Conservation (phyloP, 1,140 invertebrate species). For the Atopsyche davidsoni region DNA sequence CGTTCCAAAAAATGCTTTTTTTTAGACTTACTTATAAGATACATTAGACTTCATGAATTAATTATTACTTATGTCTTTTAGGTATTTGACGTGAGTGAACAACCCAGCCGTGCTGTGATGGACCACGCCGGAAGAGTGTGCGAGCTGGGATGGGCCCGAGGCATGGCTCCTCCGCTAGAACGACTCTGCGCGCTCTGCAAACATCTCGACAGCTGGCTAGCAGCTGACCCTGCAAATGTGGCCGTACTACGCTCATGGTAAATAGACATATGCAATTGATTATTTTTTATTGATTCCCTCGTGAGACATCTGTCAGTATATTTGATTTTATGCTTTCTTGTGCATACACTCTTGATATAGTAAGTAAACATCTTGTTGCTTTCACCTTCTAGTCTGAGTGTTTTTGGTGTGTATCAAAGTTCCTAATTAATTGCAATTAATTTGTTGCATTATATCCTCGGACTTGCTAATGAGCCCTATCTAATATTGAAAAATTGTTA, state of each 20-base stretch:
- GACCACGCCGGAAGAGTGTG: constrained; percentile 46
- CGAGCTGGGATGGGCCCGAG: constrained; percentile 80
- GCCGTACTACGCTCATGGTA: constrained; percentile 85
- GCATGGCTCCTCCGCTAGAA: constrained; percentile 83
- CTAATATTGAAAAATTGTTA: too few relatives aligned
- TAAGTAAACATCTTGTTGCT: too few relatives aligned
- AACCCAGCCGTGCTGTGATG: constrained; percentile 40
- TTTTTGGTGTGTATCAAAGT: too few relatives aligned
- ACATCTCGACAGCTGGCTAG: constrained; percentile 86
- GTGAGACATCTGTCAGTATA: too few relatives aligned
- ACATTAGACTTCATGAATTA: constrained; percentile 5
- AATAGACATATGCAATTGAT: constrained; percentile 21
- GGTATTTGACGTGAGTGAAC: constrained; percentile 80
- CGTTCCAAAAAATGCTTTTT: background rate
- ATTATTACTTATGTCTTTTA: constrained; percentile 43
- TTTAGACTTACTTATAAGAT: background rate
- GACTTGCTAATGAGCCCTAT: too few relatives aligned
- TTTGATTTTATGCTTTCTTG: too few relatives aligned
- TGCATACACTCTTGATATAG: background rate
- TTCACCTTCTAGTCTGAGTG: too few relatives aligned
- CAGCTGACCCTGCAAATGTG: constrained; percentile 70
- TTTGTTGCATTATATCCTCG: too few relatives aligned
- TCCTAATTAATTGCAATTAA: too few relatives aligned
- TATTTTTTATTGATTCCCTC: too few relatives aligned
- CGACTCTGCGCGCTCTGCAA: constrained; percentile 86